Evolutionary conservation across 2,888 invertebrate genomes (phyloP).

Genomic region (Agapostemon virescens): DNA sequence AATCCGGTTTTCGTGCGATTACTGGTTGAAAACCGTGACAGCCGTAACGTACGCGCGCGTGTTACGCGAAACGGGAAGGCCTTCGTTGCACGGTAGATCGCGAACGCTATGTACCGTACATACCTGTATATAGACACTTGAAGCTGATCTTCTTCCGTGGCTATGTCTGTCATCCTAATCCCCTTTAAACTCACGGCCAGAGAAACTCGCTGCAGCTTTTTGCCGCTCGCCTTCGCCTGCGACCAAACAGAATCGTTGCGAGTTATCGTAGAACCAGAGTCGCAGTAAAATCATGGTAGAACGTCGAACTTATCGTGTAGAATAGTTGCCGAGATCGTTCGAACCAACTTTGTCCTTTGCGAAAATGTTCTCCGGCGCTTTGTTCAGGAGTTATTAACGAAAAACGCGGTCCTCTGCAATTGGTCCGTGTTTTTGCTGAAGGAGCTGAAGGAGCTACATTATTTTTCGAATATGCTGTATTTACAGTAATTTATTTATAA

Average conservation of each 20-base stretch:
- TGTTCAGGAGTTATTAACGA: too few relatives aligned
- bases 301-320: too few relatives aligned
- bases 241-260: neutral
- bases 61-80: conserved; percentile 15
- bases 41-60: conserved; percentile 24
- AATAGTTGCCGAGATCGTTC: too few relatives aligned
- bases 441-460: too few relatives aligned
- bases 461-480: too few relatives aligned
- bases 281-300: too few relatives aligned
- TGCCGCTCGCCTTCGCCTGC: conserved; percentile 83
- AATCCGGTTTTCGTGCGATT: conserved; percentile 48
- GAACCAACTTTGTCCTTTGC: too few relatives aligned
- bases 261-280: neutral
- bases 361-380: too few relatives aligned
- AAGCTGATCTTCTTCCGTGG: conserved; percentile 86
- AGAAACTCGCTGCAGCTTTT: conserved; percentile 85
- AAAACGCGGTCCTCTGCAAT: too few relatives aligned
- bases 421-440: too few relatives aligned
- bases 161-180: conserved; percentile 87
- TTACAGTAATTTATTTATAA: too few relatives aligned
- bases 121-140: conserved; percentile 93
- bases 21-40: conserved; percentile 18
- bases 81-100: neutral
- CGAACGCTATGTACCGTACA: neutral
- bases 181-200: conserved; percentile 89